Percentiles rank a stretch among this genome's conserved stretches.
phyloP scores from a whole-genome alignment of 2,797 vertebrate species.

The Parauchenoglanis ngamensis region DNA sequence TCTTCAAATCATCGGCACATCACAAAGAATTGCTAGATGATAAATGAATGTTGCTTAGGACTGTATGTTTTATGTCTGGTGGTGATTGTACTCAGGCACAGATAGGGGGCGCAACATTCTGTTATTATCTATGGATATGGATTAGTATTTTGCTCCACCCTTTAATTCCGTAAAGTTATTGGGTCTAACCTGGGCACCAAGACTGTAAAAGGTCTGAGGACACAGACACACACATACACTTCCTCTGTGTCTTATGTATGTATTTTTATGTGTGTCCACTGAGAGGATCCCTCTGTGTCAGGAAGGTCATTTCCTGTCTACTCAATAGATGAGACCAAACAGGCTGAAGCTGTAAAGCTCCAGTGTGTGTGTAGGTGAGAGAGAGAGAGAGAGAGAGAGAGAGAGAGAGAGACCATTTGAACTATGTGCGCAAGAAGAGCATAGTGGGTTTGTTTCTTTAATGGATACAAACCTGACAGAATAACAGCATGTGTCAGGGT shows the following conservation, averaged over 20 bases:
- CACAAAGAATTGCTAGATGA: too few relatives aligned
- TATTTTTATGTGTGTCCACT: neutral
- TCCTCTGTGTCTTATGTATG: neutral
- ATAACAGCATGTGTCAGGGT: neutral
- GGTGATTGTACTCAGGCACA: neutral
- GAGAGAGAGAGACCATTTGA: neutral
- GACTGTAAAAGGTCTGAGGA: neutral
- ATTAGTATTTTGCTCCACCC: neutral
- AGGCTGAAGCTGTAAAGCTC: neutral
- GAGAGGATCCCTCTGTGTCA: neutral
- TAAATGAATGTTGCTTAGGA: neutral
- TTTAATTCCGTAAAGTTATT: neutral
- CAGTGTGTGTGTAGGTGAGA: neutral
- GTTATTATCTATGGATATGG: neutral
- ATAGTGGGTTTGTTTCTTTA: neutral
- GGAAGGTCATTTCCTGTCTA: slow-evolving; percentile 24
- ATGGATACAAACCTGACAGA: neutral
- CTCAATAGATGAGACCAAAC: neutral
- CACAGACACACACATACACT: slow-evolving; percentile 17
- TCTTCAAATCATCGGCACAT: neutral
- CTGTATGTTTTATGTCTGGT: too few relatives aligned
- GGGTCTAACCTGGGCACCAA: neutral
- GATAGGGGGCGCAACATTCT: neutral
- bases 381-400: too few relatives aligned
- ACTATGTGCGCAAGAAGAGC: neutral